phyloP scores from a whole-genome alignment of 2,113 vertebrate genomes.

The Ondatra zibethicus region DNA sequence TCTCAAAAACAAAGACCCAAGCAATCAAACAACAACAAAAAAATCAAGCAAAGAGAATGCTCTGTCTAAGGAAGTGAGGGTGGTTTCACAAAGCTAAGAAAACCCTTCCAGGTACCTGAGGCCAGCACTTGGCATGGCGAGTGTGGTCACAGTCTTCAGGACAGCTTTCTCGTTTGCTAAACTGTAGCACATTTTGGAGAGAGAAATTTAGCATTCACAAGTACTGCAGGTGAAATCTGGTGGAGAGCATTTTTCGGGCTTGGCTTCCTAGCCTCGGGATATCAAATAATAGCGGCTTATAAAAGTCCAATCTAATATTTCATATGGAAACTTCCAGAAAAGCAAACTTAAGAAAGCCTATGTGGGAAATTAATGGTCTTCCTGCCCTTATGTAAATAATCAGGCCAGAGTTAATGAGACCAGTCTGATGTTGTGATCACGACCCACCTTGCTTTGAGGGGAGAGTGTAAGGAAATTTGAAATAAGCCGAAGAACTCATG shows the following conservation, averaged over 20 bases:
- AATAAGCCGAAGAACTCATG: not conserved
- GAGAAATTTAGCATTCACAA: constrained; percentile 23
- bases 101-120: not conserved
- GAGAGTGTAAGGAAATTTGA: not conserved
- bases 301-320: constrained; percentile 31
- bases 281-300: constrained; percentile 53
- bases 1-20: not conserved
- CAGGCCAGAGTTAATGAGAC: constrained; percentile 17
- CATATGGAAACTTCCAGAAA: constrained; percentile 55
- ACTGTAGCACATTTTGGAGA: not conserved
- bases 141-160: not conserved
- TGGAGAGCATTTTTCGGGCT: not conserved
- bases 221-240: not conserved
- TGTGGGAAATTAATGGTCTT: not conserved
- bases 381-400: not conserved
- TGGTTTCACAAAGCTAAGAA: not conserved
- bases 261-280: constrained; percentile 33
- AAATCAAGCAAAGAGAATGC: not conserved
- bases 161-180: not conserved
- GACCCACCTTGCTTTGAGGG: not conserved
- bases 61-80: not conserved
- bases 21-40: not conserved
- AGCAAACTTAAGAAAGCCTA: constrained; percentile 25
- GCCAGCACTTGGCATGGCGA: not conserved
- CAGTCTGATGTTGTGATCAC: not conserved